Base-by-base conservation (phyloP, 2,113 vertebrate genomes). In the Syrmaticus mikado region DNA sequence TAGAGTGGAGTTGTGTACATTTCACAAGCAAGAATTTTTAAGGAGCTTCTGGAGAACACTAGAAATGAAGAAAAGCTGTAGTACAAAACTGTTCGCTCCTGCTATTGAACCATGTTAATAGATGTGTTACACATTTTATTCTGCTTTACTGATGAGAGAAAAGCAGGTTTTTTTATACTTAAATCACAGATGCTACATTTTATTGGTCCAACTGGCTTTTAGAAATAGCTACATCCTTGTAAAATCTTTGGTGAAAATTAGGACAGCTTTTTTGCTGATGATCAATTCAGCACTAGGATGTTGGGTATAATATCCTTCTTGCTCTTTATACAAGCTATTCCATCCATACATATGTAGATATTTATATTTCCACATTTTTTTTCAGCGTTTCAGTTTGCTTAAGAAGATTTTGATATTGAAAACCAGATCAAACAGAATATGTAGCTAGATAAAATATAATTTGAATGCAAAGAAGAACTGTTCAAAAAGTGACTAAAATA, bases 171-270 rank as follows among this genome's bases (percentile, higher is more conserved):
- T 68, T 82, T 91, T 87, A 68, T 75, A 40, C 27, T 82, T 87
- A 43, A n/a, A 81, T 19, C 43, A 83, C 10, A 74, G 74, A 53
- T 11, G 55, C 3, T 7, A 57, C 4, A 72, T 57, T 7, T 36
- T 74, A 74, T 32, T 52, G 8, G 12, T 85, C 46, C 13, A 72
- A 52, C 6, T 68, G 32, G 1, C 7, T 92, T 78, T 81, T 86
- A 65, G 82, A 82, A 89, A 76, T 76, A 72, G 4, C 13, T 18
- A 70, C 36, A 17, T 89, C 14, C 66, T 40, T 53, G 46, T 68
- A 82, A 96, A 86, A 65, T 45, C n/a, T 76, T 87, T 57, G 67
- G 38, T 75, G 61, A 84, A 96, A 86, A 95, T 77, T 21, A 89
- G 61, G 71, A 78, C 66, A 86, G 16, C n/a, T 89, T 90, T 82